phyloP scores from a whole-genome alignment of 2,113 vertebrate genomes.

The Actenoides lindsayi region DNA sequence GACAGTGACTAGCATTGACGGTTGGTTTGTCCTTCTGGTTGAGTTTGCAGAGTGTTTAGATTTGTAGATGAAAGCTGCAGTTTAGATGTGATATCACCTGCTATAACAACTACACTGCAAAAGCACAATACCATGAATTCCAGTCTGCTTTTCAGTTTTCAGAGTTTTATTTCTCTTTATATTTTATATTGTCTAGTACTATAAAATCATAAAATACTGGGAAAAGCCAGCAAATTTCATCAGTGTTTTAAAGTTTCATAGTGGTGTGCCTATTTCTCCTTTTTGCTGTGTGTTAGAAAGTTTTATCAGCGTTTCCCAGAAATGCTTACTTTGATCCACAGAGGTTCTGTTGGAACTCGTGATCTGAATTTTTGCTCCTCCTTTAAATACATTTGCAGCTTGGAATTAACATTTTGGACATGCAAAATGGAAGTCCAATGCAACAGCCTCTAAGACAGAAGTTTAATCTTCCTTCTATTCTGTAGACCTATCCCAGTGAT shows the following conservation, averaged over 20 bases:
- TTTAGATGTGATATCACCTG: constrained; percentile 71
- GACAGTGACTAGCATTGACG: constrained; percentile 62
- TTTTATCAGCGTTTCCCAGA: constrained; percentile 88
- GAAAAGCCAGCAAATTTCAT: constrained; percentile 80
- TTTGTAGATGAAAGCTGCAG: constrained; percentile 49
- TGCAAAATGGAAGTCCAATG: neutral
- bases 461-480: neutral
- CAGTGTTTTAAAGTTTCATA: constrained; percentile 84
- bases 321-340: constrained; percentile 55
- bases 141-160: constrained; percentile 77
- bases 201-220: constrained; percentile 69
- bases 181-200: constrained; percentile 76
- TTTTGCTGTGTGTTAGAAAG: constrained; percentile 84
- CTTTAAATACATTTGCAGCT: neutral
- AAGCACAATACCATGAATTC: constrained; percentile 72
- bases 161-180: constrained; percentile 74
- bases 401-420: neutral
- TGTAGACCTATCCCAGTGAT: neutral
- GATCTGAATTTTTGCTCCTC: constrained; percentile 21
- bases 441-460: neutral
- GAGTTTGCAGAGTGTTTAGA: constrained; percentile 53
- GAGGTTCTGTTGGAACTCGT: constrained; percentile 58
- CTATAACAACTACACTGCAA: constrained; percentile 71
- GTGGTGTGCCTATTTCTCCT: constrained; percentile 85
- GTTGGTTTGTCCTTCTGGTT: constrained; percentile 74